Conservation (phyloP, 2,113 vertebrate species). For the Ptyas mucosa region DNA sequence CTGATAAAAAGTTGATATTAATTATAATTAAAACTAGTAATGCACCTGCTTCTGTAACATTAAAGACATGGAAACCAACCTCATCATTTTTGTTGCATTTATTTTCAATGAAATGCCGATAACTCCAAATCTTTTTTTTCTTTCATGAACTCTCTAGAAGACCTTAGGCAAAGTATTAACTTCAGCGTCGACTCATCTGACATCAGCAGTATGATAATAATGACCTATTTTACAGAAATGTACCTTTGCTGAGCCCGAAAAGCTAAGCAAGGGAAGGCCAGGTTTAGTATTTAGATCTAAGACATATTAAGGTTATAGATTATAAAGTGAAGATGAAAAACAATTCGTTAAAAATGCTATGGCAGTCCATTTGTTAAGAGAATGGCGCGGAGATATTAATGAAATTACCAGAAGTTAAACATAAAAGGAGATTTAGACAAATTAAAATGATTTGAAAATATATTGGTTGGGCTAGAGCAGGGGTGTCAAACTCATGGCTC, state of each 20-base stretch:
- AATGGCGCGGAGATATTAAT: neutral
- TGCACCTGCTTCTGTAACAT: neutral
- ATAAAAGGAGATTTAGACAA: neutral
- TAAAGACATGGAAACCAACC: neutral
- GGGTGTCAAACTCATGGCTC: neutral
- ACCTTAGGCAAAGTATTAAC: neutral
- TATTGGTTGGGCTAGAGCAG: neutral
- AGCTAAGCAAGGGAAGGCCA: neutral
- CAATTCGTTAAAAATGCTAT: neutral
- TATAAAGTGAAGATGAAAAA: neutral
- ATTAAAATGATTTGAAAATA: neutral
- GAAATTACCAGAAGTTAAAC: neutral
- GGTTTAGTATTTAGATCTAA: neutral
- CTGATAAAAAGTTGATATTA: neutral
- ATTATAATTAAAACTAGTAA: neutral
- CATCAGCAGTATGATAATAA: neutral
- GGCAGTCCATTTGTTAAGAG: neutral
- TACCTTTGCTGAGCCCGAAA: neutral
- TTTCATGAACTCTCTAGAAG: neutral
- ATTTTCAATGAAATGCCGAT: neutral
- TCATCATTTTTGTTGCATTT: neutral
- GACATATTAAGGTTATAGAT: neutral
- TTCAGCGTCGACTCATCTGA: neutral
- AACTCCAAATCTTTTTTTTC: neutral
- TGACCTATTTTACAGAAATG: neutral